Evolutionary conservation across 2,888 invertebrate species (phyloP).

Genomic region (Adelphocoris suturalis): DNA sequence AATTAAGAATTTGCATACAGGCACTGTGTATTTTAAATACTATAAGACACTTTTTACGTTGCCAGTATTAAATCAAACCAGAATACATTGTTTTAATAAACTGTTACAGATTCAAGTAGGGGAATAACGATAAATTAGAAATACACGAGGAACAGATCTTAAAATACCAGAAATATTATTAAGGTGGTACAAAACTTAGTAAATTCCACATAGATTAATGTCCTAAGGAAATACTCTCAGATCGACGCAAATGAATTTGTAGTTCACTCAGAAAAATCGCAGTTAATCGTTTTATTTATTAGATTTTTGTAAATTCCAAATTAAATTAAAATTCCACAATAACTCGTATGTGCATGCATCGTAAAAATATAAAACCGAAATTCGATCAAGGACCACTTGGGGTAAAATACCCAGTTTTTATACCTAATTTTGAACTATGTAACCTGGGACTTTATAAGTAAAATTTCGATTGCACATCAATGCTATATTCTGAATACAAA

Average conservation of each 20-base stretch:
- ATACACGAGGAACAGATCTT: slow-evolving; percentile 33
- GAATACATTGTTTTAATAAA: slow-evolving; percentile 20
- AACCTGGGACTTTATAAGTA: not conserved
- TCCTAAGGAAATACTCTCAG: not conserved
- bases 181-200: not conserved
- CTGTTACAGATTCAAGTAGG: slow-evolving; percentile 5
- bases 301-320: not conserved
- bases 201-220: slow-evolving; percentile 12
- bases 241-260: slow-evolving; percentile 1
- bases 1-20: not conserved
- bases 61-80: slow-evolving; percentile 11
- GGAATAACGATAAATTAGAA: slow-evolving; percentile 17
- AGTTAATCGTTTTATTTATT: not conserved
- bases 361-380: slow-evolving; percentile 18
- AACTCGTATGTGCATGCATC: not conserved
- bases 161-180: slow-evolving; percentile 28
- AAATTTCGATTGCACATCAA: slow-evolving; percentile 6
- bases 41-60: slow-evolving; percentile 23
- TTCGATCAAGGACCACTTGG: slow-evolving; percentile 34
- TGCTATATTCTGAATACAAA: not conserved
- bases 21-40: slow-evolving; percentile 58
- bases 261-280: not conserved
- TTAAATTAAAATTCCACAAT: not conserved
- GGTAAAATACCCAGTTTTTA: not conserved
- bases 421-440: not conserved